phyloP scores from a whole-genome alignment of 2,888 invertebrate genomes.

The Stenichneumon culpator region DNA sequence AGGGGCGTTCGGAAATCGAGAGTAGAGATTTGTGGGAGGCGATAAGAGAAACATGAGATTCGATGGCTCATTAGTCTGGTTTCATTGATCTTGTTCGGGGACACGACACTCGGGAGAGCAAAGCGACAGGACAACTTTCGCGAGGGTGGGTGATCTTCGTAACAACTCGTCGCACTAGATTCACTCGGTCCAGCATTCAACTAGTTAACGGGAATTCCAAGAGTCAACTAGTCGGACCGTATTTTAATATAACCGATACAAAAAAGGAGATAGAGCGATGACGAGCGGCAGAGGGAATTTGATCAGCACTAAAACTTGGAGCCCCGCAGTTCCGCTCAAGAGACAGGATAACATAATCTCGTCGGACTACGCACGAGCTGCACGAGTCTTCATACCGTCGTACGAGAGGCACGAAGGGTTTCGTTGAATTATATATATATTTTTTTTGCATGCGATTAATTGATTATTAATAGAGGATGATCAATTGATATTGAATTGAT shows the following conservation, averaged over 20 bases:
- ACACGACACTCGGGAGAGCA: background rate
- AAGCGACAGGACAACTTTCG: conserved; percentile 31
- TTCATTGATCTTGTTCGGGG: conserved; percentile 34
- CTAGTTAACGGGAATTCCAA: background rate
- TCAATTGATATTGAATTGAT: too few species aligned
- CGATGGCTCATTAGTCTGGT: conserved; percentile 44
- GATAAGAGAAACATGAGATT: conserved; percentile 44
- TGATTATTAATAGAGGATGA: too few species aligned
- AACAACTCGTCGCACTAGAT: background rate
- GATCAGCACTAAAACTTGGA: conserved; percentile 70
- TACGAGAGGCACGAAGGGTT: conserved; percentile 73
- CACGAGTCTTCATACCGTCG: conserved; percentile 74
- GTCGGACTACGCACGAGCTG: conserved; percentile 70
- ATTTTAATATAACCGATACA: background rate
- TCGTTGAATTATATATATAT: background rate
- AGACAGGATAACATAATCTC: conserved; percentile 75
- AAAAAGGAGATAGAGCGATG: conserved; percentile 25
- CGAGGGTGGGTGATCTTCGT: conserved; percentile 34
- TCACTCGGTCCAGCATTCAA: background rate
- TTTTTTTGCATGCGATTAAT: background rate
- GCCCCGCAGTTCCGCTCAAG: conserved; percentile 70
- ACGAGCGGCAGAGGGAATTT: conserved; percentile 45
- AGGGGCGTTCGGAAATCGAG: conserved; percentile 56
- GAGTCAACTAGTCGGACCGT: background rate
- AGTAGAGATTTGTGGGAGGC: conserved; percentile 53